Base-by-base conservation (phyloP, 2,113 vertebrate genomes). In the Nasalis larvatus region DNA sequence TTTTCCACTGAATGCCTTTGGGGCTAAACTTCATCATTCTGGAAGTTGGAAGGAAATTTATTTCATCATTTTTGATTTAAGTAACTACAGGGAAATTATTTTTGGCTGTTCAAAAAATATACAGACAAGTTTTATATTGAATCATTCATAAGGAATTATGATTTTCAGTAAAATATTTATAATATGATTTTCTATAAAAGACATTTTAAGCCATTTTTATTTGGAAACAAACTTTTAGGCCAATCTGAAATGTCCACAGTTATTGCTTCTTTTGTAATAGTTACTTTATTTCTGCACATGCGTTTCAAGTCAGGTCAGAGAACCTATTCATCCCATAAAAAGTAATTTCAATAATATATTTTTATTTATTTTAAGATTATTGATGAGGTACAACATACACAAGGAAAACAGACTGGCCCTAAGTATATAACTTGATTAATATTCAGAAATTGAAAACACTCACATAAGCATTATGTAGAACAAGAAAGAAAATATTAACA, bases 11-110 rank as follows among this genome's bases (percentile, higher is more conserved):
- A 95, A 86, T 93, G 80, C 94, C 94, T 97, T 80, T 97, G 97
- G 83, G 96, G 80, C 89, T 98, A 94, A 98, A 89, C 82, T 97
- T 97, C 86, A 95, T 95, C 94, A 95, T 96, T 47, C 21, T 96
- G 82, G 20, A 97, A 91, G 80, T 89, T 84, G 97, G 74, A 95
- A 89, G 78, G 16, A 96, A 97, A 93, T 92, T 9, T 56, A 86
- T 66, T 94, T 76, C 13, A 30, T 93, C 49, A 0, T 66, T 95
- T 97, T 91, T 91, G 32, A 91, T 94, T 96, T 97, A 96, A 91
- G 45, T 94, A 97, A 93, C 54, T 89, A 56, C 6, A 66, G 82
- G 68, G 63, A 96, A 96, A 91, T 83, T 86, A 0, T 42, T 91
- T 85, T 89, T 60, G 47, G 16, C 58, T 91, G 13, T 60, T 96